Conservation (phyloP, 23 tunicate genomes). For the Halocynthia roretzi region DNA sequence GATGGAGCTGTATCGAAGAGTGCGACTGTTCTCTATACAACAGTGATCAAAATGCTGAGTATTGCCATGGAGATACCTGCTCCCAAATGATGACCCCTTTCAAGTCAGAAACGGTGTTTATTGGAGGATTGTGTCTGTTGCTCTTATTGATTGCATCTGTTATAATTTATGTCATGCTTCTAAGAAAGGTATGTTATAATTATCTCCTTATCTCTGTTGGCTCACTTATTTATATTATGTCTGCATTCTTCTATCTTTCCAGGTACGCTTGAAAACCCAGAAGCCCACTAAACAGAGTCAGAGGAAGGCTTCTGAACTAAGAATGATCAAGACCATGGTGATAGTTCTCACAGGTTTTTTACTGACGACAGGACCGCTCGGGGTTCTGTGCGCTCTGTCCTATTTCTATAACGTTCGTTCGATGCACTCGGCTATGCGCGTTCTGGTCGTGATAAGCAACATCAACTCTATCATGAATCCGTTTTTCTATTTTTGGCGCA, state of each 20-base stretch:
- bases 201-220: neutral
- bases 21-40: conserved; percentile 68
- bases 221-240: neutral
- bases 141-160: conserved; percentile 31
- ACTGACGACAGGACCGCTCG: conserved; percentile 64
- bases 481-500: conserved; percentile 61
- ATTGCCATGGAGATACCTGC: conserved; percentile 55
- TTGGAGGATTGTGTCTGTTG: conserved; percentile 47
- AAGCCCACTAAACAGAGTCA: neutral
- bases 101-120: conserved; percentile 34
- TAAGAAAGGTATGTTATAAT: conserved; percentile 28
- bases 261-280: conserved; percentile 20
- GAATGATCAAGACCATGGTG: conserved; percentile 67
- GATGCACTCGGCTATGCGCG: conserved; percentile 52
- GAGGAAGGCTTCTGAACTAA: conserved; percentile 32
- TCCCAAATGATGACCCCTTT: conserved; percentile 88
- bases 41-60: conserved; percentile 19
- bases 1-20: conserved; percentile 48
- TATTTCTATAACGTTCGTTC: conserved; percentile 40
- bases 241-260: neutral
- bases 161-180: conserved; percentile 29
- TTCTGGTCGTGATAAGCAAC: conserved; percentile 52
- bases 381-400: conserved; percentile 40
- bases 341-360: conserved; percentile 55
- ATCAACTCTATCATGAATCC: conserved; percentile 75